Percentiles rank a stretch among this genome's conserved stretches.
Conservation (phyloP, 2,888 invertebrate species). For the Synanthedon myopaeformis region DNA sequence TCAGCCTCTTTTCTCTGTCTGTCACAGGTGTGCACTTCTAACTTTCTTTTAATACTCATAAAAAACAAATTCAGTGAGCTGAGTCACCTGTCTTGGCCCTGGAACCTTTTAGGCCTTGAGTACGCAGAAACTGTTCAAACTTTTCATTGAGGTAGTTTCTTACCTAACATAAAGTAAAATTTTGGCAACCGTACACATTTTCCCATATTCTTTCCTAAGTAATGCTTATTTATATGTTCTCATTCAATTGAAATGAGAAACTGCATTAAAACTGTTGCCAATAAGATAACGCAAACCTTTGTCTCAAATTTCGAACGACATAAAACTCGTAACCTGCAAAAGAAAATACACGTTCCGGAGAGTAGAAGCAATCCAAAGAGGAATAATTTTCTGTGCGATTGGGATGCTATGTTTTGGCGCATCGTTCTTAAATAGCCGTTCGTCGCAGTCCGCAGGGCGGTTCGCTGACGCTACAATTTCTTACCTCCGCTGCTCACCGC, state of each 20-base stretch:
- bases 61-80: not conserved
- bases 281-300: slow-evolving; percentile 59
- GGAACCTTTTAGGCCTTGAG: not conserved
- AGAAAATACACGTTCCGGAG: slow-evolving; percentile 58
- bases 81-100: not conserved
- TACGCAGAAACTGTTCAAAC: not conserved
- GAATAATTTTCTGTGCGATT: slow-evolving; percentile 65
- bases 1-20: not conserved
- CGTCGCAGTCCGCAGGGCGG: slow-evolving; percentile 6
- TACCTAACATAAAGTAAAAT: not conserved
- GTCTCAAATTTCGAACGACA: slow-evolving; percentile 46
- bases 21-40: not conserved
- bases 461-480: slow-evolving; percentile 57
- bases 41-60: not conserved
- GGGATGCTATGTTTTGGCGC: slow-evolving; percentile 66
- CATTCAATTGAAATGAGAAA: slow-evolving; percentile 47
- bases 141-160: not conserved
- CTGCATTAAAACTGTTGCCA: slow-evolving; percentile 52
- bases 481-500: slow-evolving; percentile 23
- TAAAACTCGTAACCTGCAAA: slow-evolving; percentile 35
- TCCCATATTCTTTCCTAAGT: not conserved
- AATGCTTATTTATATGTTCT: not conserved
- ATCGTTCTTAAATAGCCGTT: slow-evolving; percentile 55
- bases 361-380: slow-evolving; percentile 54
- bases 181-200: not conserved